Evolutionary conservation across 53 echinoderm and acorn worm genomes (phyloP).

Genomic region (Echinometra lucunter): DNA sequence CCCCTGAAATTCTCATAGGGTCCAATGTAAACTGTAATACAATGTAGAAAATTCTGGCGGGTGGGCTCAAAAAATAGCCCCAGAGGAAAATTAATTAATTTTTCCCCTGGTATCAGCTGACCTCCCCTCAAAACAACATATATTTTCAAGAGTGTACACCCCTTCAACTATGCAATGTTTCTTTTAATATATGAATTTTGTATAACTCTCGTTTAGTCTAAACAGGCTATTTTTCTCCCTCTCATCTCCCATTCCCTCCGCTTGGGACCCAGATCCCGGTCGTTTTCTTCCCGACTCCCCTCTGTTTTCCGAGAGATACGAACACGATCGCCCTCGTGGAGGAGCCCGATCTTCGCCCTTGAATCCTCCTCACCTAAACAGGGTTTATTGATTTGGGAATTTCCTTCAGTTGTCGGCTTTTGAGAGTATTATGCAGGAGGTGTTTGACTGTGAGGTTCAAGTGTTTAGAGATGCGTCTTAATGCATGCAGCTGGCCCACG

Average conservation of each 20-base stretch:
- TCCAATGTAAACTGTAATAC: too few species aligned
- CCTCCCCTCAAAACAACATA: too few species aligned
- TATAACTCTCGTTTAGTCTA: too few species aligned
- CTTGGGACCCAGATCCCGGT: background rate
- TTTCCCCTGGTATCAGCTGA: too few species aligned
- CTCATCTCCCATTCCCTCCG: background rate
- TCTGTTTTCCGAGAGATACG: background rate
- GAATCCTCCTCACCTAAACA: slow-evolving; percentile 34
- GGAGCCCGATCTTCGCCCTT: slow-evolving; percentile 14
- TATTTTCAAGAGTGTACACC: too few species aligned
- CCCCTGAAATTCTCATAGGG: too few species aligned
- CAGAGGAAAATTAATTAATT: too few species aligned
- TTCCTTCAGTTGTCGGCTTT: slow-evolving; percentile 27
- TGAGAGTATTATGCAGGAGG: slow-evolving; percentile 30
- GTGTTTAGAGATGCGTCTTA: slow-evolving; percentile 21
- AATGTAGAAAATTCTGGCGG: too few species aligned
- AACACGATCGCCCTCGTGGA: background rate
- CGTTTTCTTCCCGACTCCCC: slow-evolving; percentile 7
- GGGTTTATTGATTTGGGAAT: slow-evolving; percentile 48
- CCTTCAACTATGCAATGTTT: too few species aligned
- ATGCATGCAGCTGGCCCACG: background rate
- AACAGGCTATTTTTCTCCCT: too few species aligned
- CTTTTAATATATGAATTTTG: too few species aligned
- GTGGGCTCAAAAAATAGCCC: too few species aligned
- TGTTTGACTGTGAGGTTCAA: slow-evolving; percentile 37